Conservation (phyloP, 2,888 invertebrate genomes). For the Drosophila monieri region DNA sequence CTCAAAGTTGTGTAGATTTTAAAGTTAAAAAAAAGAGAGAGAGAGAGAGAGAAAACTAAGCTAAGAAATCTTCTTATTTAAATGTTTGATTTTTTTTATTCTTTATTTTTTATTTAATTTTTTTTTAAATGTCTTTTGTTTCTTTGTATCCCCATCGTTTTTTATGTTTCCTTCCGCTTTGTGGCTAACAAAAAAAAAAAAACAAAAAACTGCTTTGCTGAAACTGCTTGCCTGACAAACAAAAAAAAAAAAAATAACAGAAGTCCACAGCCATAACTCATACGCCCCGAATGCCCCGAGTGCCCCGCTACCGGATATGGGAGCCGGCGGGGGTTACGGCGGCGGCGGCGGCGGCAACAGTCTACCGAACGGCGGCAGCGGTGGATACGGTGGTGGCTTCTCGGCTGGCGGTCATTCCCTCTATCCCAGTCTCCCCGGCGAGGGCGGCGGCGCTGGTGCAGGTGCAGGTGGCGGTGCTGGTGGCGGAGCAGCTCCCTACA, state of each 20-base stretch:
- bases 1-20: slow-evolving; percentile 72
- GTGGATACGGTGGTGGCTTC: slow-evolving; percentile 82
- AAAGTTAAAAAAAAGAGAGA: slow-evolving; percentile 26
- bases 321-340: slow-evolving; percentile 29
- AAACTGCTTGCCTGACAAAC: slow-evolving; percentile 26
- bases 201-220: slow-evolving; percentile 1
- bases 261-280: slow-evolving; percentile 71
- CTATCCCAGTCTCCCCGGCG: slow-evolving; percentile 80
- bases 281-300: slow-evolving; percentile 78
- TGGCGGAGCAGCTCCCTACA: slow-evolving; percentile 55
- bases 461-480: slow-evolving; percentile 45
- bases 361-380: slow-evolving; percentile 54
- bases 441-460: slow-evolving; percentile 22
- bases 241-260: slow-evolving; percentile 7
- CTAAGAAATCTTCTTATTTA: slow-evolving; percentile 32
- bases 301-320: slow-evolving; percentile 70
- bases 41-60: slow-evolving; percentile 18
- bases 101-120: slow-evolving; percentile 22
- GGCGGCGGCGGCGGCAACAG: slow-evolving; percentile 57
- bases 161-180: slow-evolving; percentile 28
- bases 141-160: slow-evolving; percentile 12
- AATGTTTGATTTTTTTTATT: slow-evolving; percentile 31
- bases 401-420: slow-evolving; percentile 82
- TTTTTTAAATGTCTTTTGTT: slow-evolving; percentile 11
- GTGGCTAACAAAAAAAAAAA: slow-evolving; percentile 54